Conservation (phyloP, 2,113 vertebrate genomes). For the Macrotus californicus region DNA sequence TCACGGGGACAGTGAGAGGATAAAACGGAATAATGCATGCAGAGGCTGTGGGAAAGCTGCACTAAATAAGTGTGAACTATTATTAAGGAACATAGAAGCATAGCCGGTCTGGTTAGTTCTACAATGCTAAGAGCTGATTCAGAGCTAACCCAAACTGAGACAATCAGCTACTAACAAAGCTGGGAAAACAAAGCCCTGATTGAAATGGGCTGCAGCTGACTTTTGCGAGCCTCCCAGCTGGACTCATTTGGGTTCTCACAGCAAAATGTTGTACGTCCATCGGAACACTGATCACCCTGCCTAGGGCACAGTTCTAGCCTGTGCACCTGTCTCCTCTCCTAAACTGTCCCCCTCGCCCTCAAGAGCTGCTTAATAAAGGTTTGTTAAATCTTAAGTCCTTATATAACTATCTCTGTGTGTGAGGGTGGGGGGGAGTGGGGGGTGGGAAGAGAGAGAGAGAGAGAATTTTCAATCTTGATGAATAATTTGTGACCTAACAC, state of each 20-base stretch:
- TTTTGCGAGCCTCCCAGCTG: slow-evolving; percentile 54
- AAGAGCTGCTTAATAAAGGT: neutral
- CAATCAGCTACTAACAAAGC: slow-evolving; percentile 64
- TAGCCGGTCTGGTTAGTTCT: slow-evolving; percentile 17
- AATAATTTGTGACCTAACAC: neutral
- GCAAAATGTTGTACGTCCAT: slow-evolving; percentile 3
- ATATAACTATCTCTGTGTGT: accelerated
- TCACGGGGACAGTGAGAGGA: slow-evolving; percentile 20
- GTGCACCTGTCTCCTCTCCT: neutral
- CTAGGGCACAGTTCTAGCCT: neutral
- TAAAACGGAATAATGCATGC: slow-evolving; percentile 14
- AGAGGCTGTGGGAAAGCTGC: slow-evolving; percentile 16
- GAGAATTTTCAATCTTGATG: neutral
- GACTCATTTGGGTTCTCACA: slow-evolving; percentile 29
- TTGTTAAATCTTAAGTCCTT: neutral
- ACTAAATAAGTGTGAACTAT: slow-evolving; percentile 43
- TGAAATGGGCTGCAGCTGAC: slow-evolving; percentile 66
- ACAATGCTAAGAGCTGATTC: slow-evolving; percentile 67
- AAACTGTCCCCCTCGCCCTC: neutral
- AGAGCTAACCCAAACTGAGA: slow-evolving; percentile 59
- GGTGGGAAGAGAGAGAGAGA: neutral
- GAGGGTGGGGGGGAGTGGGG: neutral
- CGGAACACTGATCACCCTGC: neutral
- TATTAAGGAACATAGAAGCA: slow-evolving; percentile 36
- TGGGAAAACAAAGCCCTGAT: slow-evolving; percentile 45